Base-by-base conservation (phyloP, 2,113 vertebrate species). In the Hippocampus mohnikei region DNA sequence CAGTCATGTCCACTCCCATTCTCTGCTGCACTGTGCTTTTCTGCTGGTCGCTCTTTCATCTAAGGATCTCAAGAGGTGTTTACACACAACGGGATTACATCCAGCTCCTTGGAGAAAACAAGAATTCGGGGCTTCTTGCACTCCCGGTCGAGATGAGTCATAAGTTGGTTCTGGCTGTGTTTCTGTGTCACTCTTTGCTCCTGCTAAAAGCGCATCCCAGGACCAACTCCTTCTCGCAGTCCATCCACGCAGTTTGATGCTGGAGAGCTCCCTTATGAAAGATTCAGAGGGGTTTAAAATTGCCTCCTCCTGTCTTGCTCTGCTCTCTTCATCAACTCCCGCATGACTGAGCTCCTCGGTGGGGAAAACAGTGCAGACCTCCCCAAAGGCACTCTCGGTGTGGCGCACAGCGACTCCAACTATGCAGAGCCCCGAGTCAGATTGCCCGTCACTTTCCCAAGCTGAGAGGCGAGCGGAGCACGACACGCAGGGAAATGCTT, bases 261-360 rank as follows among this genome's bases (percentile, higher is more conserved):
- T 85, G 80, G 78, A 86, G 85, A 87, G 82, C 73, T 85, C 82
- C 79, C 75, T 81, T 65, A 90, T 92, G 85, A 92, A 91, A 91
- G 89, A 90, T 89, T 88, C 79, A 91, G 59, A 81, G 83, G 86
- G 83, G 58, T 87, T 84, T 90, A 85, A 87, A 85, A 90, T 91
- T 90, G 75, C 60, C 74, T 81, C 60, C 76, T 79, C 66, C 73
- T 76, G 75, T 40, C 80, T 70, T 68, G 66, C 73, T 81, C 75
- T 16, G 42, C 42, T 75, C 68, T 72, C 70, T 85, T 74, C 84
- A 89, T 80, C 78, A 84, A 74, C 69, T 71, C 65, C 76, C 79
- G 86, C 85, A 75, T 77, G 76, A 79, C 76, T 83, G 76, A 88
- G 68, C 77, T 78, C 69, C 74, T 80, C 75, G 71, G 75, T 73